Conservation (phyloP, 2,888 invertebrate species). For the Choristoneura rosaceana region DNA sequence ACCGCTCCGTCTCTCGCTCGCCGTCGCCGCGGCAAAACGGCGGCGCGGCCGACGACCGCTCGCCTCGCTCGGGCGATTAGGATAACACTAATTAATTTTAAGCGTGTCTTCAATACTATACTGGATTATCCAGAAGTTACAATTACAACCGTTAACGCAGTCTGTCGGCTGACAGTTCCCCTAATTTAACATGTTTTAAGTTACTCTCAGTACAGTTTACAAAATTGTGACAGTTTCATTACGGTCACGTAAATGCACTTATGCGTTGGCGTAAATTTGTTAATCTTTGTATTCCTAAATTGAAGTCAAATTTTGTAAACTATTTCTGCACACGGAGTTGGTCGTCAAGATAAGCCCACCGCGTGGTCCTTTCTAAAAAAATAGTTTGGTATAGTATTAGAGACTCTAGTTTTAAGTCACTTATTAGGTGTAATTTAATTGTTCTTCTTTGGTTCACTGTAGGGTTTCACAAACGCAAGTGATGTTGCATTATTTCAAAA, state of each 20-base stretch:
- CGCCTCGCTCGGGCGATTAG: slow-evolving; percentile 79
- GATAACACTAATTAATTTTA: slow-evolving; percentile 11
- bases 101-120: slow-evolving; percentile 31
- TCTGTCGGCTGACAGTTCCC: not conserved
- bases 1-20: slow-evolving; percentile 65
- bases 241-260: not conserved
- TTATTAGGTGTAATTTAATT: slow-evolving; percentile 37
- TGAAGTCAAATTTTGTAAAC: not conserved
- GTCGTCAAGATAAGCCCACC: not conserved
- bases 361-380: not conserved
- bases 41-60: slow-evolving; percentile 69
- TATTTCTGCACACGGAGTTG: not conserved
- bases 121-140: slow-evolving; percentile 5
- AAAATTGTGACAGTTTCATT: not conserved
- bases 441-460: slow-evolving; percentile 16
- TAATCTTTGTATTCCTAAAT: not conserved
- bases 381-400: slow-evolving; percentile 29
- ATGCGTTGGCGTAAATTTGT: not conserved
- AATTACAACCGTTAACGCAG: not conserved
- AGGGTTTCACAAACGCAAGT: slow-evolving; percentile 17
- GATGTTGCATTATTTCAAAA: not conserved
- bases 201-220: not conserved
- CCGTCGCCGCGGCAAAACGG: slow-evolving; percentile 76
- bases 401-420: slow-evolving; percentile 19
- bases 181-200: not conserved